Base-by-base conservation (phyloP, 2,797 vertebrate genomes). In the Onychomys leucogaster region DNA sequence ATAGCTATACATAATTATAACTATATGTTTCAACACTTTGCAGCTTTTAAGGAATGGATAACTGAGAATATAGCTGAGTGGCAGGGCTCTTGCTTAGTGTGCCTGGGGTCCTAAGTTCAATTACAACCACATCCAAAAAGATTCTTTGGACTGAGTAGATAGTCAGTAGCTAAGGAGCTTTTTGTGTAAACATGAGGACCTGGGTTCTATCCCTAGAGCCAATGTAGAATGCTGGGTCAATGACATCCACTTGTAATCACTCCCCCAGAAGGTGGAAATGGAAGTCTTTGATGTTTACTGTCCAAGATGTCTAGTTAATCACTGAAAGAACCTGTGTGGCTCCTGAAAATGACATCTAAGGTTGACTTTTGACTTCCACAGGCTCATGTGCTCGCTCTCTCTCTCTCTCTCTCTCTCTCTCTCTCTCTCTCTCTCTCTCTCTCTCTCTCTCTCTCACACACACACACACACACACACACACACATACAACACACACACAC, bases 11-110 rank as follows among this genome's bases (percentile, higher is more conserved):
- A 17, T 7, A 67, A 10, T 63, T 88, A 19, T 3, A 43, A 37
- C 46, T 55, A 52, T 25, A 90, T 78, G 41, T 90, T 67, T 14
- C 23, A 73, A 55, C 61, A 49, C 82, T 80, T 77, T 91, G 8
- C 5, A 93, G 5, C 6, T 78, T 97, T 96, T 61, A 94, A 85
- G 41, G 95, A 87, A 76, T 86, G 25, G 69, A 1, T 12, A 16
- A 84, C 65, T 96, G 76, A 43, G 7, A 12, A 29, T 55, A 55
- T 19, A 55, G 14, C 25, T 32, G 25, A 41, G 5, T 21, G 23
- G 25, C n/a, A 73, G 32, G 25, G 11, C 43, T 52, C 14, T 57
- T 32, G 34, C n/a, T 73, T 41, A 73, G 34, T 32, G 19, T 41
- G 14, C 4, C 34, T 55, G 32, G 3, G 21, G 46, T 25, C 21